Evolutionary conservation across 2,113 vertebrate species (phyloP).

Genomic region (Coptodon rendalli): DNA sequence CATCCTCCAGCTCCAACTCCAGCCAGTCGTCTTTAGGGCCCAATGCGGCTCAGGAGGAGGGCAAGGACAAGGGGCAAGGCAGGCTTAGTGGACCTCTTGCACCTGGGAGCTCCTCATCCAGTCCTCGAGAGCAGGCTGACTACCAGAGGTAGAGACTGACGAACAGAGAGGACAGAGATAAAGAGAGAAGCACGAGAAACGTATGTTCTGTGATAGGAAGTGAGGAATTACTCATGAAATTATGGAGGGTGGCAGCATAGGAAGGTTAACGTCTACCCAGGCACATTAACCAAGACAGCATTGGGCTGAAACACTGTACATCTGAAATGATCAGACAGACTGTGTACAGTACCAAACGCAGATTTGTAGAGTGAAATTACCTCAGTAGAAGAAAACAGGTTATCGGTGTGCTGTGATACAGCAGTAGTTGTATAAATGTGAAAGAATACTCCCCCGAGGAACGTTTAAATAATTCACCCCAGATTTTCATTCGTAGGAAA

Average conservation of each 20-base stretch:
- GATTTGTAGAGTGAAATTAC: constrained; percentile 29
- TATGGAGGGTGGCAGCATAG: neutral
- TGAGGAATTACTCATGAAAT: neutral
- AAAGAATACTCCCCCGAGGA: neutral
- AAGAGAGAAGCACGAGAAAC: neutral
- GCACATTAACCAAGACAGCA: constrained; percentile 1
- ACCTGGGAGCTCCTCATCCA: constrained; percentile 63
- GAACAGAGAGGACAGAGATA: neutral
- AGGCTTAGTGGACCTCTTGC: constrained; percentile 43
- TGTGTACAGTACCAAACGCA: constrained; percentile 13
- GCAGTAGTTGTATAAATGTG: constrained; percentile 33
- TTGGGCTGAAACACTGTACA: constrained; percentile 10
- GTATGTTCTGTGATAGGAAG: neutral
- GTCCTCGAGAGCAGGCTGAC: constrained; percentile 68
- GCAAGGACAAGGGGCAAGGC: constrained; percentile 62
- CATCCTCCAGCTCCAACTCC: constrained; percentile 30
- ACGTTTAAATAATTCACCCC: neutral
- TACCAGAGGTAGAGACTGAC: constrained; percentile 71
- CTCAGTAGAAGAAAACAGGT: constrained; percentile 33
- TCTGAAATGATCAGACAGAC: neutral
- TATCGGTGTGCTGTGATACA: neutral
- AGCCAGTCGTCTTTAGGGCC: constrained; percentile 45
- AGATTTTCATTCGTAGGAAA: neutral
- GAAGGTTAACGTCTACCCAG: neutral
- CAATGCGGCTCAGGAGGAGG: constrained; percentile 56